Conservation (phyloP, 1,140 invertebrate genomes). For the Prorops nasuta region DNA sequence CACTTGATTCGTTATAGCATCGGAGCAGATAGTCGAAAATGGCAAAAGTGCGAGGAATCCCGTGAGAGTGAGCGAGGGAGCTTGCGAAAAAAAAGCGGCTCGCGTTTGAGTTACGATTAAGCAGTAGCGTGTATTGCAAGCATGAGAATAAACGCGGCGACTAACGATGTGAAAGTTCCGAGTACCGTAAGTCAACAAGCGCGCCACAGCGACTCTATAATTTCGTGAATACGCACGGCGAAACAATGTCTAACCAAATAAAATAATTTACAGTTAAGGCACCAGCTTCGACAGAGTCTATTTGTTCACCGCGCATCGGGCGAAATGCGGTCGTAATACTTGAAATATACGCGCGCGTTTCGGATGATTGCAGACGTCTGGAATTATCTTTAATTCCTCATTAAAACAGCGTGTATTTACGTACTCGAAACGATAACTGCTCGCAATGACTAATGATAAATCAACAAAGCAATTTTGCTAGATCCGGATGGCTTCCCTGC, state of each 20-base stretch:
- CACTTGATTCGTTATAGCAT: too few relatives aligned
- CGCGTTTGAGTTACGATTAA: background rate
- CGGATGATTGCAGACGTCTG: slow-evolving; percentile 6
- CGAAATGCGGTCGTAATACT: too few relatives aligned
- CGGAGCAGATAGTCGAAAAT: too few relatives aligned
- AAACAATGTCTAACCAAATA: background rate
- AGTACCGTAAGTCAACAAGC: background rate
- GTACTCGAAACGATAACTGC: slow-evolving; percentile 5
- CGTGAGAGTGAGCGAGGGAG: too few relatives aligned
- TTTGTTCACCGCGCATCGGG: too few relatives aligned
- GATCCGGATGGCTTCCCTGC: slow-evolving; percentile 1
- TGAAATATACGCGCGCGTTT: background rate
- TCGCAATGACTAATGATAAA: slow-evolving; percentile 14
- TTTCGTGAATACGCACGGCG: background rate
- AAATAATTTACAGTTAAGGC: background rate
- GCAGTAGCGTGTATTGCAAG: background rate
- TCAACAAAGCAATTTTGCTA: slow-evolving; percentile 1
- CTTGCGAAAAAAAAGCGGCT: background rate
- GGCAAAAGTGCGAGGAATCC: too few relatives aligned
- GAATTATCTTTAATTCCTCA: slow-evolving; percentile 23
- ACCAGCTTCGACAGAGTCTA: too few relatives aligned
- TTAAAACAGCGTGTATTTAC: slow-evolving; percentile 14
- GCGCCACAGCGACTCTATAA: background rate
- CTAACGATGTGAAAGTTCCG: slow-evolving; percentile 27
- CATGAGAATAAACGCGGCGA: background rate